A percentile compares a stretch with the other conserved stretches of the same genome.
These are phyloP conservation scores for Ceratina calcarata DNA, from an alignment of 1,140 invertebrate species.

Conservation along the genomic window DNA sequence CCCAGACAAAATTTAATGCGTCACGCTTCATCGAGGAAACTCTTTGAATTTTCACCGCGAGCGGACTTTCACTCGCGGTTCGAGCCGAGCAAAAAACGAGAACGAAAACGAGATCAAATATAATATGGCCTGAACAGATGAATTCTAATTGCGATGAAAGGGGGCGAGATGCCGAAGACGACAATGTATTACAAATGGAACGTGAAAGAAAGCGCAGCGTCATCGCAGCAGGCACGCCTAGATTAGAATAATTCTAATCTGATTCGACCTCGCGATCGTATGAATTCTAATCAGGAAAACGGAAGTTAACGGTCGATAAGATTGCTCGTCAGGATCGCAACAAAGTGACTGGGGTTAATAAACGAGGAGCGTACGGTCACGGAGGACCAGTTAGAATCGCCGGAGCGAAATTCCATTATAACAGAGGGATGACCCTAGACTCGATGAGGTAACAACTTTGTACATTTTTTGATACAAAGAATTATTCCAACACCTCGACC, in stretches of 20 bases:
- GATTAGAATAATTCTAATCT: not conserved
- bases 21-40: conserved; percentile 18
- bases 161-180: no score
- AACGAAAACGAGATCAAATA: not conserved
- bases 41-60: not conserved
- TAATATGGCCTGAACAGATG: not conserved
- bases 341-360: conserved; percentile 73
- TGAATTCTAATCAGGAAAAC: not conserved
- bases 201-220: no score
- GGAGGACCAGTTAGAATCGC: conserved; percentile 58
- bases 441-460: conserved; percentile 77
- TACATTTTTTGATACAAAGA: conserved; percentile 63
- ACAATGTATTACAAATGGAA: no score
- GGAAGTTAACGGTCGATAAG: conserved; percentile 54
- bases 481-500: conserved; percentile 48
- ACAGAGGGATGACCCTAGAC: conserved; percentile 76
- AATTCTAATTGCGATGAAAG: no score
- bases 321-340: conserved; percentile 57
- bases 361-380: conserved; percentile 68
- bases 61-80: conserved; percentile 7
- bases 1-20: conserved; percentile 11
- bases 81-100: not conserved
- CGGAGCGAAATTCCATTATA: conserved; percentile 75
- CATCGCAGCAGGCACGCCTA: no score
- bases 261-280: not conserved